These are phyloP conservation scores for Volucella bombylans DNA, from an alignment of 2,888 invertebrate genomes.

Conservation along the genomic window DNA sequence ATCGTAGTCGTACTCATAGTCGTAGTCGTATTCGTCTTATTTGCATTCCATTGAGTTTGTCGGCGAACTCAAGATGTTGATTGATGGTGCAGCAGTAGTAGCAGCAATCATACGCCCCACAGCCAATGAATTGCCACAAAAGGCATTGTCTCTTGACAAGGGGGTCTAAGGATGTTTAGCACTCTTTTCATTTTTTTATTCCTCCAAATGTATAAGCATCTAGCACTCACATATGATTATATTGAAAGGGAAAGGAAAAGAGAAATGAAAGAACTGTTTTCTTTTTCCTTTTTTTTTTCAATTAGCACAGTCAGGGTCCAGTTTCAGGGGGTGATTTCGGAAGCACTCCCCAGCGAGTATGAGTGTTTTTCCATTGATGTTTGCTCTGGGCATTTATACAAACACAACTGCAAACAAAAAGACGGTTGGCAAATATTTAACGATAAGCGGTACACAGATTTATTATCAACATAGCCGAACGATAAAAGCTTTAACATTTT, in stretches of 20 bases:
- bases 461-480: too few species aligned
- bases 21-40: neutral
- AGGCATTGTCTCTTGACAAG: neutral
- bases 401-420: too few species aligned
- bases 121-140: slow-evolving; percentile 30
- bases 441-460: too few species aligned
- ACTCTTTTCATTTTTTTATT: neutral
- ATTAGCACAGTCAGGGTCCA: slow-evolving; percentile 18
- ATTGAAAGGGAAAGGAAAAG: neutral
- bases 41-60: slow-evolving; percentile 46
- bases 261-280: neutral
- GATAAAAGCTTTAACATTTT: too few species aligned
- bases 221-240: slow-evolving; percentile 40
- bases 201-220: slow-evolving; percentile 32
- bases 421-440: too few species aligned
- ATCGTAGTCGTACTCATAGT: too few species aligned
- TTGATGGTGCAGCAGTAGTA: slow-evolving; percentile 40
- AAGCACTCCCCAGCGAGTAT: neutral
- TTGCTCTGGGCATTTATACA: neutral
- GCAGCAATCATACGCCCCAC: slow-evolving; percentile 34
- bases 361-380: neutral
- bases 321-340: slow-evolving; percentile 1
- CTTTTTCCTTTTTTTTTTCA: neutral
- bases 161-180: neutral
- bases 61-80: slow-evolving; percentile 48